A percentile compares a stretch with the other conserved stretches of the same genome.
These are phyloP conservation scores for Frankliniella intonsa DNA, from an alignment of 2,888 invertebrate species.

Conservation along the genomic window DNA sequence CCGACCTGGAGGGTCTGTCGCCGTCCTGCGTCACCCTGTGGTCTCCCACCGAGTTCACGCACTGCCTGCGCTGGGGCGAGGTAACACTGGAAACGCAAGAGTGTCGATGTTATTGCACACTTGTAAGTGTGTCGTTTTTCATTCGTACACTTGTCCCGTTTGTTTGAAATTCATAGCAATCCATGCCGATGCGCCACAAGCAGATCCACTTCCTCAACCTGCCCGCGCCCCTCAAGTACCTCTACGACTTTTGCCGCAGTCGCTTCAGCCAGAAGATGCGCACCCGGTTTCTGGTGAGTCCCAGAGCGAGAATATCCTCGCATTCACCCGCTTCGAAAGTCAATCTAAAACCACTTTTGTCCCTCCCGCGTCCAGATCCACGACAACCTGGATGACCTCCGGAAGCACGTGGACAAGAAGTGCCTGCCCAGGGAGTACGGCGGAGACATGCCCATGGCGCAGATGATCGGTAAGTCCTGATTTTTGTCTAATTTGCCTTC, in stretches of 20 bases:
- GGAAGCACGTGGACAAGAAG: constrained; percentile 54
- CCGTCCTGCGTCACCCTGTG: constrained; percentile 71
- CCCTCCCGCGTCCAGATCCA: constrained; percentile 50
- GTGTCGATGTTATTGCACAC: too few species aligned
- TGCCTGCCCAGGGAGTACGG: constrained; percentile 69
- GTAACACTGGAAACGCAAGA: too few species aligned
- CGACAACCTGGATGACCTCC: constrained; percentile 54
- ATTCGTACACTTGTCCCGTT: too few species aligned
- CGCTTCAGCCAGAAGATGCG: constrained; percentile 68
- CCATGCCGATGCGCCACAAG: constrained; percentile 74
- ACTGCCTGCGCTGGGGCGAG: constrained; percentile 70
- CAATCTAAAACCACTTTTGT: neutral
- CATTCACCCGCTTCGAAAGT: too few species aligned
- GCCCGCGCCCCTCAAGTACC: constrained; percentile 66
- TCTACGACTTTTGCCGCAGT: constrained; percentile 66
- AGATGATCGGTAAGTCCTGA: constrained; percentile 55
- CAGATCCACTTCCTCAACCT: constrained; percentile 68
- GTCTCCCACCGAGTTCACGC: constrained; percentile 69
- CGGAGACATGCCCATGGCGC: constrained; percentile 60
- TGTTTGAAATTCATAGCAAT: too few species aligned
- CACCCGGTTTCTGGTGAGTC: constrained; percentile 57
- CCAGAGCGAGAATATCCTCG: too few species aligned
- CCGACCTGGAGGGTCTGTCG: constrained; percentile 68
- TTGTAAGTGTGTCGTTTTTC: too few species aligned
- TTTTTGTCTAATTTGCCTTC: neutral